A percentile compares a stretch with the other conserved stretches of the same genome.
phyloP scores from a whole-genome alignment of 2,113 vertebrate species.

The Tachycineta bicolor region DNA sequence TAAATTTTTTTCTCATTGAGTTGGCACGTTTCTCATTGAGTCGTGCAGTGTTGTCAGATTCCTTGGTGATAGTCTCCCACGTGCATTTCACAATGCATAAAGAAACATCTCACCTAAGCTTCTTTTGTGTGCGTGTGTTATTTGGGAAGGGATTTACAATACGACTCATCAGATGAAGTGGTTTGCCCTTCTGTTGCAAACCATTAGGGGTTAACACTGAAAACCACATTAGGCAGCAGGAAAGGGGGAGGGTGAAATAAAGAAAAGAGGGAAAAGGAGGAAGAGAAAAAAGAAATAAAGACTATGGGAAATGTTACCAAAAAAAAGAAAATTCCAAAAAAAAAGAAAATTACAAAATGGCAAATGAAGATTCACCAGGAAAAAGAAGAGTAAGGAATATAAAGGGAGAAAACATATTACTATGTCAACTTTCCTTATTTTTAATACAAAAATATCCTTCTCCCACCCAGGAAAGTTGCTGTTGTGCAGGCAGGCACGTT shows the following conservation, averaged over 20 bases:
- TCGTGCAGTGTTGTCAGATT: slow-evolving; percentile 1
- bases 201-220: not conserved
- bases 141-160: not conserved
- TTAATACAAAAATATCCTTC: not conserved
- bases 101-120: slow-evolving; percentile 4
- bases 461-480: slow-evolving; percentile 9
- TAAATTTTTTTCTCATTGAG: not conserved
- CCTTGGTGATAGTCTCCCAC: slow-evolving; percentile 24
- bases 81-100: not conserved
- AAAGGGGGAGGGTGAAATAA: not conserved
- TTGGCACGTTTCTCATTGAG: not conserved
- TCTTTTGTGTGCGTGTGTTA: not conserved
- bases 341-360: not conserved
- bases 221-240: not conserved
- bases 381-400: not conserved
- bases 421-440: not conserved
- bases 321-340: not conserved
- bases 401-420: not conserved
- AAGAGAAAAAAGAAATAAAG: not conserved
- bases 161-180: not conserved
- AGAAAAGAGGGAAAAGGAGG: not conserved
- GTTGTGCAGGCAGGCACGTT: slow-evolving; percentile 46
- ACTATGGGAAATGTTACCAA: not conserved
- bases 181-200: not conserved
- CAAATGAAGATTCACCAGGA: not conserved